Evolutionary conservation across 1,140 invertebrate species (phyloP), one percentile per base, ranked within the genome.

Genomic region (Pogonomyrmex californicus): DNA sequence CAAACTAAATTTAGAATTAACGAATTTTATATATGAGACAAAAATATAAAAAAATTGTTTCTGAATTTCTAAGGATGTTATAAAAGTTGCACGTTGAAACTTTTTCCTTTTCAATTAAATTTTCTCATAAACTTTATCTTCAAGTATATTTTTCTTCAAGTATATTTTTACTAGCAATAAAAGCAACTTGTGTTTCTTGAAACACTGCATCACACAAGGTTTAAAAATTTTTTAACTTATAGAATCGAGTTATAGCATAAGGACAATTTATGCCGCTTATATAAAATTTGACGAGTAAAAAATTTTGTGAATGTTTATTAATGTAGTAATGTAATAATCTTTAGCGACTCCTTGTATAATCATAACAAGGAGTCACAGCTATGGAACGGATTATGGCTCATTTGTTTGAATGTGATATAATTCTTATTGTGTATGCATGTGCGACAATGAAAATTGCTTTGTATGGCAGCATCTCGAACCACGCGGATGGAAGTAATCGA

Each of bases 401-500:
- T 81, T 81, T 33, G 23, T 2, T 2, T 44, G 7, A 33, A 47
- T 12, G 5, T 14, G 36, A 81, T 23, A 30, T 73, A n/a, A 6
- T 12, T 36, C 23, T 14, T 51, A 14, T 36, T 23, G 9, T 36
- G 23, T 23, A 65, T 73, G 54, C 44, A 56, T 73, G 51, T 66
- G 44, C 41, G 62, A 60, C 47, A 44, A 47, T 12, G 54, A 49
- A 65, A 51, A 62, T 68, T 75, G 76, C 63, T 85, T 89, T 66
- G 62, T 76, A 79, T 36, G 81, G n/a, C 36, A 73, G 68, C 66
- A 83, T 79, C 68, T 71, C 47, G 41, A 51, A 49, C 33, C 66
- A 54, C 36, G 9, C 60, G 63, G 38, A 73, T 77, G 70, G 60
- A 70, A 75, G 83, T 71, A 91, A 92, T 93, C 92, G 91, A 93